These are phyloP conservation scores for Tokudaia muenninki DNA, from an alignment of 2,797 vertebrate species.

Conservation along the genomic window DNA sequence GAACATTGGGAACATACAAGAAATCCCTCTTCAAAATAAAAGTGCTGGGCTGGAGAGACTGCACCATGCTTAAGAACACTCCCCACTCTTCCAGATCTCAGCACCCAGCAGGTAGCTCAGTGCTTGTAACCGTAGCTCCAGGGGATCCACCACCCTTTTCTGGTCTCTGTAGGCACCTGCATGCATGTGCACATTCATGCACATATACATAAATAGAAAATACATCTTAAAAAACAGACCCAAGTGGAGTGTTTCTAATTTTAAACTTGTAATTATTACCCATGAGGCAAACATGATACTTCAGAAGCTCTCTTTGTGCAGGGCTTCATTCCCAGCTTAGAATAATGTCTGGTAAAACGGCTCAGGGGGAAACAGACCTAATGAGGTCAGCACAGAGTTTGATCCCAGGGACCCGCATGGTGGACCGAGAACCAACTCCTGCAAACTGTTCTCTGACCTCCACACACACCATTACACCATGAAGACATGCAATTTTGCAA, in stretches of 20 bases:
- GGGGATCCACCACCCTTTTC: background rate
- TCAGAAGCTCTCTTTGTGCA: conserved; percentile 12
- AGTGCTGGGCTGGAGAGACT: background rate
- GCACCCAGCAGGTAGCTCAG: background rate
- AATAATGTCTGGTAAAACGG: background rate
- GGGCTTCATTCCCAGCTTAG: conserved; percentile 4
- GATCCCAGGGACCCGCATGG: background rate
- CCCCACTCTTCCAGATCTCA: background rate
- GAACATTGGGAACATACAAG: background rate
- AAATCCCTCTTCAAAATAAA: background rate
- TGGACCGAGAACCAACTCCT: background rate
- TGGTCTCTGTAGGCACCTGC: background rate
- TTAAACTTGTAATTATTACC: background rate
- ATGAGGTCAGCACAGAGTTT: background rate
- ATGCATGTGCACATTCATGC: background rate
- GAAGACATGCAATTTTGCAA: background rate
- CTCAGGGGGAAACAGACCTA: background rate
- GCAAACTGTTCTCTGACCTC: background rate
- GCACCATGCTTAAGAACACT: background rate
- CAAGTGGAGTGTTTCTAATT: background rate
- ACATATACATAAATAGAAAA: background rate
- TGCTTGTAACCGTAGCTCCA: background rate
- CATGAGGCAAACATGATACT: background rate
- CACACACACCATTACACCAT: background rate
- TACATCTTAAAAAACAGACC: too few species aligned